Evolutionary conservation across 2,888 invertebrate genomes (phyloP), one percentile per base, ranked within the genome.

Genomic region (Lasiommata megera): DNA sequence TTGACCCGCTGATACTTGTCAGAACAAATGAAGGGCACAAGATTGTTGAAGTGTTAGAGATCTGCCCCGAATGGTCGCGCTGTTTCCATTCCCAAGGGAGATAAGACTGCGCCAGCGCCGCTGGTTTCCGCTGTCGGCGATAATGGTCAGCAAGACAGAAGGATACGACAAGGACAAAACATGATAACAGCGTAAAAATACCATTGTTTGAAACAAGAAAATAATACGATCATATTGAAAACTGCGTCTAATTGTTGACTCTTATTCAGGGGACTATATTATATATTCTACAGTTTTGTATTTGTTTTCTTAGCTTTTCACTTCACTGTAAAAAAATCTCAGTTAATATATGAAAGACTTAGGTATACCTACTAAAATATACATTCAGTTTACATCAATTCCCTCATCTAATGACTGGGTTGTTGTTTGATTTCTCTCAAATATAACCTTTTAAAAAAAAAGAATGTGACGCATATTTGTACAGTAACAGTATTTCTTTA

Each of bases 91-190:
- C 68, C 66, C 64, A 65, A 54, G 67, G 52, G 68, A 77, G 81
- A 87, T 85, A 86, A 81, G 79, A 77, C 67, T 70, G 71, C 74
- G 75, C 71, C 61, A 67, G 75, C 77, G 82, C 75, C 72, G 74
- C 61, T 59, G 52, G 63, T 68, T 72, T 74, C 74, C 74, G 74
- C 60, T 66, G 63, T 56, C 54, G 56, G 50, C 73, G 73, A 73
- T 72, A 72, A 64, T 68, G 69, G 70, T 65, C 65, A 66, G 55
- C 61, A 73, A 73, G 74, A 73, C 70, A 72, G 65, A 67, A 72
- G 70, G 70, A 68, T 71, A 70, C 67, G 69, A 71, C 69, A 68
- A 72, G 72, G 72, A 69, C 72, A 71, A 68, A 70, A 64, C 64
- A 64, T 63, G 71, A 71, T 71, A 72, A 67, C 67, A 59, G 62